Conservation (phyloP, 2,797 vertebrate genomes). For the Danio tinwini region DNA sequence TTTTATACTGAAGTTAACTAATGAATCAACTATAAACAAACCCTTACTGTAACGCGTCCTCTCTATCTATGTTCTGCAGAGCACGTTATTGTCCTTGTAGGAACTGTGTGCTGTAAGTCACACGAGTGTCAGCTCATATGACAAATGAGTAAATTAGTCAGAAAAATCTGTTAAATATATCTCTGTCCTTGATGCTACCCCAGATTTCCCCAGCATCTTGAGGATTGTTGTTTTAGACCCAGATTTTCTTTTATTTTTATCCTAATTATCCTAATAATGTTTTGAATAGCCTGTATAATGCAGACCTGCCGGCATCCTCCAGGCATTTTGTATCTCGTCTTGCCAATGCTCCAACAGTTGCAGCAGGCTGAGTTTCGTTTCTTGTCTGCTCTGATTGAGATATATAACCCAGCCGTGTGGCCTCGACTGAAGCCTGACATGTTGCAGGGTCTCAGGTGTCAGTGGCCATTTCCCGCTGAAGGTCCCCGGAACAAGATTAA, state of each 20-base stretch:
- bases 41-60: no score
- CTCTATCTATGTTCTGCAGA: background rate
- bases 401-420: slow-evolving; percentile 68
- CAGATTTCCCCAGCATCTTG: background rate
- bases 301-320: background rate
- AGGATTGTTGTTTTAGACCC: background rate
- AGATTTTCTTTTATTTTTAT: slow-evolving; percentile 3
- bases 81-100: background rate
- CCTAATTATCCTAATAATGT: background rate
- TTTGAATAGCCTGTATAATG: background rate
- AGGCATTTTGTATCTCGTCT: slow-evolving; percentile 54
- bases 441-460: slow-evolving; percentile 81
- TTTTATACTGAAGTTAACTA: no score
- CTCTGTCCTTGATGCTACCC: slow-evolving; percentile 1
- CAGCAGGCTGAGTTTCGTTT: slow-evolving; percentile 64
- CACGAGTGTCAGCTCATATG: background rate
- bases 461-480: slow-evolving; percentile 76
- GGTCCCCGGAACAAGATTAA: slow-evolving; percentile 80
- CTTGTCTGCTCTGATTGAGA: slow-evolving; percentile 80
- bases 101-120: background rate
- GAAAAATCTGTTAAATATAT: background rate
- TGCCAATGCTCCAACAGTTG: slow-evolving; percentile 56
- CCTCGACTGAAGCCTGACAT: slow-evolving; percentile 73
- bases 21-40: no score
- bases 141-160: background rate